Conservation (phyloP, 2,888 invertebrate genomes). For the Cephus nigrinus region DNA sequence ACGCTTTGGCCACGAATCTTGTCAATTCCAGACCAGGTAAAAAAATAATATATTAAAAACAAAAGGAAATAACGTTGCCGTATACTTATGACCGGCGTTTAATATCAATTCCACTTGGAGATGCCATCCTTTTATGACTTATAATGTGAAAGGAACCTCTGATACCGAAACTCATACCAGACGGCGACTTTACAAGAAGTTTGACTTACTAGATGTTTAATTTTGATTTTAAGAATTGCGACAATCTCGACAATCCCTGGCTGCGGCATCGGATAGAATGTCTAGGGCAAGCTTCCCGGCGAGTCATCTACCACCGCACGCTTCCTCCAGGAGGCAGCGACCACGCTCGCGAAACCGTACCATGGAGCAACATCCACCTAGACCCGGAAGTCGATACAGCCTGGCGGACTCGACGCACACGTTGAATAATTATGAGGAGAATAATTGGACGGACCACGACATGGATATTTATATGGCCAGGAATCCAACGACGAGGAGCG, state of each 20-base stretch:
- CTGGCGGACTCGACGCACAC: constrained; percentile 85
- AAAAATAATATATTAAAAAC: not conserved
- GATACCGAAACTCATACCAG: not conserved
- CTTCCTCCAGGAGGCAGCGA: constrained; percentile 74
- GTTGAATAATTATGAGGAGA: constrained; percentile 87
- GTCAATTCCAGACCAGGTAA: constrained; percentile 79
- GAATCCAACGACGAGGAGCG: constrained; percentile 87
- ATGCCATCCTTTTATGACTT: not conserved
- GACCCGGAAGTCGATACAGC: constrained; percentile 83
- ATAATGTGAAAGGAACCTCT: not conserved
- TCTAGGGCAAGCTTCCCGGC: constrained; percentile 79
- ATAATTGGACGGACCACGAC: constrained; percentile 95
- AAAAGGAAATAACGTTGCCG: not conserved
- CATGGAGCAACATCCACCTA: constrained; percentile 70
- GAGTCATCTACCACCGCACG: constrained; percentile 71
- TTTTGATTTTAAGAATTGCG: constrained; percentile 75
- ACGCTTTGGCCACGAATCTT: constrained; percentile 79
- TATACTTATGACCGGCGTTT: not conserved
- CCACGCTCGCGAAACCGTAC: constrained; percentile 84
- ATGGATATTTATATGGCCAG: constrained; percentile 96
- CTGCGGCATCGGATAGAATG: constrained; percentile 84
- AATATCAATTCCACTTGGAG: not conserved
- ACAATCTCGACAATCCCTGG: constrained; percentile 87
- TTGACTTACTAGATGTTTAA: not conserved
- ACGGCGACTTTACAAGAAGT: not conserved